These are phyloP conservation scores for Chaetorhynchus papuensis DNA, from an alignment of 2,113 vertebrate genomes.

Conservation along the genomic window DNA sequence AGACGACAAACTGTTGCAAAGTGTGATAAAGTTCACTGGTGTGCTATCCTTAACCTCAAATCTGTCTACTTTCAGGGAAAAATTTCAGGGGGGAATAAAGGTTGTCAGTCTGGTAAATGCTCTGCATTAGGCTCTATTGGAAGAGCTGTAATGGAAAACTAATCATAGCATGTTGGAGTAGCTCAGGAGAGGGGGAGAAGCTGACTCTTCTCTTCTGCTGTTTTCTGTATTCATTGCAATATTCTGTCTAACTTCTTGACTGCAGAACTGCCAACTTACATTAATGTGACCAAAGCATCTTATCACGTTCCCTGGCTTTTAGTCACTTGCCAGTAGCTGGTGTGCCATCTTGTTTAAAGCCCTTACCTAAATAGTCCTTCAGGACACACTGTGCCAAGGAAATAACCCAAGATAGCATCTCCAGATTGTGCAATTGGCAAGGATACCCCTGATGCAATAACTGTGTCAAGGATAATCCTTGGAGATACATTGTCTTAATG, in stretches of 20 bases:
- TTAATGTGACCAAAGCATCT: not conserved
- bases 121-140: not conserved
- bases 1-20: not conserved
- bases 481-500: not conserved
- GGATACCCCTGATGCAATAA: not conserved
- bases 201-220: not conserved
- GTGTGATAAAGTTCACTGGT: not conserved
- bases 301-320: not conserved
- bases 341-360: not conserved
- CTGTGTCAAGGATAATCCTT: not conserved
- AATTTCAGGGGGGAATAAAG: not conserved
- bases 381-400: not conserved
- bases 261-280: not conserved
- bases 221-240: not conserved
- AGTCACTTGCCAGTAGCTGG: not conserved
- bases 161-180: not conserved
- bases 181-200: not conserved
- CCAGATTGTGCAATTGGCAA: not conserved
- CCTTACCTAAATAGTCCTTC: not conserved
- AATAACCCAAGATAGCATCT: not conserved
- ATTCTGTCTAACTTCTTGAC: not conserved
- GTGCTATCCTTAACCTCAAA: not conserved
- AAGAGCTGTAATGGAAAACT: not conserved
- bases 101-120: not conserved
- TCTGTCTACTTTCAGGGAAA: not conserved